Evolutionary conservation across 2,113 vertebrate genomes (phyloP).

Genomic region (Pteronura brasiliensis): DNA sequence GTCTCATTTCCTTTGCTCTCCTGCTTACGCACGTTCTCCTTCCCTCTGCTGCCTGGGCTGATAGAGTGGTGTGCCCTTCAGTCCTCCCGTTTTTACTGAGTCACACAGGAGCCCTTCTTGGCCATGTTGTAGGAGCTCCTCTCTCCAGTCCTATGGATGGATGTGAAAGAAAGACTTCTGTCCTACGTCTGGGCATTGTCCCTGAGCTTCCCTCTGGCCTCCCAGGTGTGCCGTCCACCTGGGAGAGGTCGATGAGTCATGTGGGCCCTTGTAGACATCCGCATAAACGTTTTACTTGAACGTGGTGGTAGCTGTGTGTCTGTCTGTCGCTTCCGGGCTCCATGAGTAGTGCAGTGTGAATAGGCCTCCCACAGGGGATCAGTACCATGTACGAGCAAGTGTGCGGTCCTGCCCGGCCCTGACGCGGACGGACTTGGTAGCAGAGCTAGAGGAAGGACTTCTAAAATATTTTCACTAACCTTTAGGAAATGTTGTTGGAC

Average conservation of each 20-base stretch:
- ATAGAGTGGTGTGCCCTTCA: fast-evolving
- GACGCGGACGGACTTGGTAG: too few species aligned
- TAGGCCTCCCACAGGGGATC: fast-evolving
- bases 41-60: background rate
- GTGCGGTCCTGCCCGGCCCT: background rate
- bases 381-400: fast-evolving
- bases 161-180: background rate
- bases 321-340: background rate
- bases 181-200: background rate
- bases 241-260: background rate
- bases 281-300: too few species aligned
- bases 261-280: background rate
- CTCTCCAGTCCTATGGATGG: background rate
- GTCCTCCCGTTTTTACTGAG: background rate
- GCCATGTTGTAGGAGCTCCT: fast-evolving
- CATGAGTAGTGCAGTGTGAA: fast-evolving
- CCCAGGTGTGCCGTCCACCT: background rate
- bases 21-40: fast-evolving
- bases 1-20: background rate
- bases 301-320: background rate
- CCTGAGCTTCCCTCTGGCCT: background rate
- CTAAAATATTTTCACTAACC: background rate
- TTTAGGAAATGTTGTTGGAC: background rate
- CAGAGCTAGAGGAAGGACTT: background rate
- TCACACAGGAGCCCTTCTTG: background rate